Conservation (phyloP, 2,113 vertebrate genomes). For the Psophia crepitans region DNA sequence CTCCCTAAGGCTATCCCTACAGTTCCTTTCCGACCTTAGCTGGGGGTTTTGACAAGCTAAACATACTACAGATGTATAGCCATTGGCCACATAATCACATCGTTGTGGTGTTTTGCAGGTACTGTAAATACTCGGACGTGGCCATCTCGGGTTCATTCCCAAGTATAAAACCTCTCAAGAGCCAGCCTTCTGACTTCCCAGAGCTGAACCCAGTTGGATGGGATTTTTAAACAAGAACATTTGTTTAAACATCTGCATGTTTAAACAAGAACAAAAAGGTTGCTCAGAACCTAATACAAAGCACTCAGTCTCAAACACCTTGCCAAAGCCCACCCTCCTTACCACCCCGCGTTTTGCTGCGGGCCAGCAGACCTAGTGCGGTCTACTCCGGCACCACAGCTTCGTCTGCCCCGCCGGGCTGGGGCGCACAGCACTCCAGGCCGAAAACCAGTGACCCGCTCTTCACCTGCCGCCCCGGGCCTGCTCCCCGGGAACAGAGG, state of each 20-base stretch:
- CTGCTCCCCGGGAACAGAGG: neutral
- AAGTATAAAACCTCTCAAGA: too few relatives aligned
- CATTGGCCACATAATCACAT: accelerated
- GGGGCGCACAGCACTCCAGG: neutral
- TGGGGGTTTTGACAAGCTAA: neutral
- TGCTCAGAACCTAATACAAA: neutral
- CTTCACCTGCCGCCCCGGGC: neutral
- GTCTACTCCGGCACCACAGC: neutral
- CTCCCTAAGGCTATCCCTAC: neutral
- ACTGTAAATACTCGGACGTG: accelerated
- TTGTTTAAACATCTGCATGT: too few relatives aligned
- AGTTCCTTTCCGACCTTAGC: neutral
- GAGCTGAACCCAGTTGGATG: accelerated
- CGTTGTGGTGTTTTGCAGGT: neutral
- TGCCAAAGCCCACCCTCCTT: accelerated
- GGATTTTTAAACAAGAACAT: too few relatives aligned
- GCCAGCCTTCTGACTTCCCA: neutral
- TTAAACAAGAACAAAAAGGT: too few relatives aligned
- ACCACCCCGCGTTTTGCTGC: neutral
- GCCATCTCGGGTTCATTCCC: neutral
- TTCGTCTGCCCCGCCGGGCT: neutral
- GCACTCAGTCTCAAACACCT: neutral
- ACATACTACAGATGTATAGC: accelerated
- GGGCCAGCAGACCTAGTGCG: accelerated
- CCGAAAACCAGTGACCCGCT: too few relatives aligned